phyloP scores from a whole-genome alignment of 2,888 invertebrate genomes.

The Heliconius ismenius region DNA sequence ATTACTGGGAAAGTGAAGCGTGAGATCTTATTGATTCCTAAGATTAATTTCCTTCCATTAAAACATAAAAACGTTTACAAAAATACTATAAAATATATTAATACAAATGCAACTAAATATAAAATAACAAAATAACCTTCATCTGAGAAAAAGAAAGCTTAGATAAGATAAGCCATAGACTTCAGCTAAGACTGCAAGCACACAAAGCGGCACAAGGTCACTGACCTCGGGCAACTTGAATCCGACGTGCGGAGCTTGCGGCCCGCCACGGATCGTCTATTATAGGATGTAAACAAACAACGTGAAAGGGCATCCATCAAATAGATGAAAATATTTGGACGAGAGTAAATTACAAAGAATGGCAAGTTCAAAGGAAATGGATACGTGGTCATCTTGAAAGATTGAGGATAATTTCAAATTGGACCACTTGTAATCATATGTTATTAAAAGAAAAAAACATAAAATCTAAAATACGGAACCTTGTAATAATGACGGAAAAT shows the following conservation, averaged over 20 bases:
- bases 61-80: too few species aligned
- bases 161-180: constrained; percentile 19
- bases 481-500: not conserved
- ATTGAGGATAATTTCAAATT: not conserved
- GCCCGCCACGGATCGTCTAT: constrained; percentile 36
- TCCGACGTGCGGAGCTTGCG: constrained; percentile 29
- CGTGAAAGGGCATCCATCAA: constrained; percentile 38
- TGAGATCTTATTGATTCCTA: constrained; percentile 21
- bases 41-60: too few species aligned
- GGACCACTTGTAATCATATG: not conserved
- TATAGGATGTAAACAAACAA: constrained; percentile 45
- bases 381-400: not conserved
- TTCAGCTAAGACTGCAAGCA: constrained; percentile 23
- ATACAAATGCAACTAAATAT: not conserved
- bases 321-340: constrained; percentile 24
- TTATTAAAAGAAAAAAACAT: not conserved
- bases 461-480: not conserved
- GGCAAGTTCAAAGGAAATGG: constrained; percentile 17
- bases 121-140: not conserved
- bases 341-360: constrained; percentile 7
- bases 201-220: constrained; percentile 59
- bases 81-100: not conserved
- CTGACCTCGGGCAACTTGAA: constrained; percentile 58
- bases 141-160: constrained; percentile 7
- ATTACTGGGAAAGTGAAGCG: constrained; percentile 25